These are phyloP conservation scores for Crossaster papposus DNA, from an alignment of 53 echinoderm and acorn worm species.

Conservation along the genomic window DNA sequence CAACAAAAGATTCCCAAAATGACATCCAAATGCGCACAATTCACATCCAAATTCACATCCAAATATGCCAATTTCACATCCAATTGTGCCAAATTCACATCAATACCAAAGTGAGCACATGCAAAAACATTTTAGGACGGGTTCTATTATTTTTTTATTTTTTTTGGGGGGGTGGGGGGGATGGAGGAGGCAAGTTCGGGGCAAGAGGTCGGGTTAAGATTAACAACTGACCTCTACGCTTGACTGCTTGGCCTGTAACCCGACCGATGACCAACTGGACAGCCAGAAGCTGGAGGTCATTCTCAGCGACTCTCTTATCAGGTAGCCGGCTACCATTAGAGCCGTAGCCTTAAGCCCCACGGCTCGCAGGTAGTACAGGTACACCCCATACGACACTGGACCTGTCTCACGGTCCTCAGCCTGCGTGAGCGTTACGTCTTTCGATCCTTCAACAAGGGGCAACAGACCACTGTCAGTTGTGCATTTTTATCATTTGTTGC, in stretches of 20 bases:
- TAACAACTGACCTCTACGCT: background rate
- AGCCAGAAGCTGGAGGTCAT: constrained; percentile 66
- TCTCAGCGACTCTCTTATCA: constrained; percentile 41
- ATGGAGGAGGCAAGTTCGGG: no score
- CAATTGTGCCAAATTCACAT: background rate
- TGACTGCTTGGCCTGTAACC: constrained; percentile 30
- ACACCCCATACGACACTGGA: constrained; percentile 62
- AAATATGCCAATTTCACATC: no score
- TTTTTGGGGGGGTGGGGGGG: background rate
- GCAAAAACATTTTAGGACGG: background rate
- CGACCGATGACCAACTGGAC: constrained; percentile 64
- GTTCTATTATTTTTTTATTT: no score
- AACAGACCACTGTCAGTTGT: no score
- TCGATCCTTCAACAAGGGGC: constrained; percentile 28
- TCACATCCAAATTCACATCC: no score
- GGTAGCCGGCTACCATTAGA: constrained; percentile 46
- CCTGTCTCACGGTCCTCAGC: constrained; percentile 62
- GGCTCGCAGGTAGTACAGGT: constrained; percentile 61
- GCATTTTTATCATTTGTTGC: no score
- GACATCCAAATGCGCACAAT: no score
- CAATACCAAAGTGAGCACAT: background rate
- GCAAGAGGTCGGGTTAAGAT: background rate
- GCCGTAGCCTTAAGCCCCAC: constrained; percentile 31
- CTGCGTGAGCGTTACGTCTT: constrained; percentile 27
- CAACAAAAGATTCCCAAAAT: no score